Evolutionary conservation across 2,797 vertebrate species (phyloP), one percentile per base, ranked within the genome.

Genomic region (Eremophila alpestris): DNA sequence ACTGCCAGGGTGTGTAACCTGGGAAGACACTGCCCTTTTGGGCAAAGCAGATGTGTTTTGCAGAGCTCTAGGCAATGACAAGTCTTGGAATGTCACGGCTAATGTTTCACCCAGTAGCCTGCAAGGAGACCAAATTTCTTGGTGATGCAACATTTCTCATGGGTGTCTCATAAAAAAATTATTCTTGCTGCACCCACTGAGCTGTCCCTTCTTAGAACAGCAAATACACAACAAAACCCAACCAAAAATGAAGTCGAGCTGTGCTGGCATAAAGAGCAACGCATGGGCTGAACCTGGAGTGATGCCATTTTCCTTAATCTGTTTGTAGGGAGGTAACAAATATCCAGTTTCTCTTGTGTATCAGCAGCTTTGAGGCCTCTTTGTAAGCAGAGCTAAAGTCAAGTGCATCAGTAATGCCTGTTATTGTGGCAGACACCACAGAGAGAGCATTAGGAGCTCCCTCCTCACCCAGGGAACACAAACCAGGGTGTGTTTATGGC

Each of bases 401-500:
- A 97, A 97, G 96, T 96, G 94, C 94, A 94, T 95, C 94, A 94
- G 87, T 69, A 96, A 92, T 91, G 95, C 89, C 58, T 69, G 91
- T 75, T 80, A 94, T 92, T 96, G 93, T 94, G 86, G 83, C 87
- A 90, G 88, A 82, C 93, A 75, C 92, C 94, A 96, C 96, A 93
- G 95, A 95, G 93, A 46, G 85, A 81, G 94, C 95, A 67, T 96
- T 94, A 94, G 96, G 87, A 95, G 77, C 89, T 96, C 94, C 77
- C 89, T 96, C 70, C 93, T 87, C 80, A n/a, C 87, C 83, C 92
- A 30, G 85, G 64, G 93, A 94, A 88, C 93, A 96, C 94, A 96
- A 94, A 88, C 85, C 89, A 87, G 93, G 90, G 96, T 95, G 88
- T 94, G 95, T 97, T 97, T 97, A 97, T 96, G 95, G 94, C 95